Evolutionary conservation across 2,888 invertebrate genomes (phyloP), one percentile per base, ranked within the genome.

Genomic region (Scelioninae gen. 2): DNA sequence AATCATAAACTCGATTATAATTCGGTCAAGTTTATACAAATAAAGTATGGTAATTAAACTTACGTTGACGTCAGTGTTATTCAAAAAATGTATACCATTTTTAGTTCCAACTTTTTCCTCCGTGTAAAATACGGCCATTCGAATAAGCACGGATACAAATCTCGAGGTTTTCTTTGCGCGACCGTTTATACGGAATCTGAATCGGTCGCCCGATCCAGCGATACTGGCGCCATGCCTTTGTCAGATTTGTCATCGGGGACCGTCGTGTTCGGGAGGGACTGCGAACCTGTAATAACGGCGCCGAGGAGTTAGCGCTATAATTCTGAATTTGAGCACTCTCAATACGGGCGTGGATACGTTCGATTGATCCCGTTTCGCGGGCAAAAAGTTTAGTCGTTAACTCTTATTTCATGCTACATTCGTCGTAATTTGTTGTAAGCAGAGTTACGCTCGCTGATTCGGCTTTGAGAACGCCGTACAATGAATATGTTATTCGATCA

Each of bases 321-420:
- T 73, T 73, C 68, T 68, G 68, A 68, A 58, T 68, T 63, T 63
- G 52, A 58, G 43, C 55, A 43, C 55, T 67, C 50, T 48, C 72
- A 55, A 67, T 65, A 55, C 31, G n/a, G n/a, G n/a, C 60, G 57
- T 22, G 43, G n/a, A n/a, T 43, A 22, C 61, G 61, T 63, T 63
- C 67, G 61, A 73, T 68, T 61, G 73, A 63, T 61, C 45, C 39
- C 37, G 50, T 16, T 33, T 39, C 45, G 46, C 15, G 43, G 52
- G 31, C 48, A 46, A 61, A 73, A 69, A 73, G 64, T 73, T 73
- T 58, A 13, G 69, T 69, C 69, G 73, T 73, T 74, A 74, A 67
- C 67, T 71, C 63, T 71, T 63, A 71, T 67, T 74, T 71, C 70
- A 74, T 57, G 71, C 61, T 57, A 55, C 63, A 67, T 67, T 45